Conservation (phyloP, 2,888 invertebrate genomes). For the Cosmia trapezina region DNA sequence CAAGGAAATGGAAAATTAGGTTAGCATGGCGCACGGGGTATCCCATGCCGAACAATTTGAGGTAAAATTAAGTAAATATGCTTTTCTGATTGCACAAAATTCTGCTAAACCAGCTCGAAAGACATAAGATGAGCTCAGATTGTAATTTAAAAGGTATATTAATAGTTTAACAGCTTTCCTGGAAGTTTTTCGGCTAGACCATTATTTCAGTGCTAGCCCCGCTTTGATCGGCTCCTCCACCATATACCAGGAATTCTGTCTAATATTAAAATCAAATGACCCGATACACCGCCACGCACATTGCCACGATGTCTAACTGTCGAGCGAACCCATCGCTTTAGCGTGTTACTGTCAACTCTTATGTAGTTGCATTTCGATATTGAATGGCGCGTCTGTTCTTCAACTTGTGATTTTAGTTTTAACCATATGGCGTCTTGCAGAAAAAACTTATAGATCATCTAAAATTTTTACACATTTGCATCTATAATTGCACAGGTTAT, state of each 20-base stretch:
- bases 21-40: background rate
- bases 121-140: background rate
- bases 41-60: background rate
- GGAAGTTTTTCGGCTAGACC: conserved; percentile 17
- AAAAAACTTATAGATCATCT: background rate
- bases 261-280: conserved; percentile 73
- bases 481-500: background rate
- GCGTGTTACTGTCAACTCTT: conserved; percentile 1
- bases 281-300: conserved; percentile 31
- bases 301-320: conserved; percentile 18
- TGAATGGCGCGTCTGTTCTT: conserved; percentile 1
- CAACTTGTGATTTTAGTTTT: background rate
- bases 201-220: conserved; percentile 37
- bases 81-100: background rate
- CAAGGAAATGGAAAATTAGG: background rate
- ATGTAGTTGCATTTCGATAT: background rate
- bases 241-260: conserved; percentile 73
- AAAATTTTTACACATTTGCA: background rate
- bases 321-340: background rate
- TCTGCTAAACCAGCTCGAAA: background rate
- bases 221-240: conserved; percentile 34
- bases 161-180: background rate
- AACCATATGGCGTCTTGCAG: background rate
- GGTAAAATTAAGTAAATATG: background rate
- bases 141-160: background rate